Conservation (phyloP, 2,888 invertebrate genomes). For the Mongoloraphidia duomilia region DNA sequence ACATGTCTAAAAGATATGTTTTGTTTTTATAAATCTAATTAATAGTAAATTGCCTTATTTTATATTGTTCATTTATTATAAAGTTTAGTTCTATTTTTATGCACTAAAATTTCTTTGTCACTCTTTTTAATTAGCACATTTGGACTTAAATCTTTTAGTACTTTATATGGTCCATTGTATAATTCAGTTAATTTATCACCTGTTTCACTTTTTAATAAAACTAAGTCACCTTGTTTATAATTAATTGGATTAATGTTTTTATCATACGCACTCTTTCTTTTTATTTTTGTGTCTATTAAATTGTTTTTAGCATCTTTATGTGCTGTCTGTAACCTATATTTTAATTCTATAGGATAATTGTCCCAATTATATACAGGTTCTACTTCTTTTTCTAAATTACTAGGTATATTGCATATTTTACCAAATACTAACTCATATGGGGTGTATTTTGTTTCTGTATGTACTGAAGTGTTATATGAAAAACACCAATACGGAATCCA, state of each 20-base stretch:
- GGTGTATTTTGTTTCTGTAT: slow-evolving; percentile 14
- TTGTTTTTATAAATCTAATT: too few relatives aligned
- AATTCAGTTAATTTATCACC: too few relatives aligned
- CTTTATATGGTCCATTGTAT: too few relatives aligned
- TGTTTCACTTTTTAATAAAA: not conserved
- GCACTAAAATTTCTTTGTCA: too few relatives aligned
- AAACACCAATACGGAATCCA: slow-evolving; percentile 16
- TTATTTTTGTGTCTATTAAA: slow-evolving; percentile 7
- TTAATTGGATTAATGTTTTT: not conserved
- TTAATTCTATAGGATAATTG: slow-evolving; percentile 14
- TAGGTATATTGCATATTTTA: slow-evolving; percentile 9
- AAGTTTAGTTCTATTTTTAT: too few relatives aligned
- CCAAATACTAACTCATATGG: slow-evolving; percentile 14
- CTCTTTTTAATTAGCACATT: too few relatives aligned
- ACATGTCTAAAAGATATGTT: too few relatives aligned
- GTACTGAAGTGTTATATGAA: slow-evolving; percentile 14
- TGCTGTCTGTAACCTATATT: slow-evolving; percentile 14
- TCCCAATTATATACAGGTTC: slow-evolving; percentile 11
- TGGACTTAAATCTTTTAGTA: too few relatives aligned
- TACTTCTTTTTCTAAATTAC: slow-evolving; percentile 5
- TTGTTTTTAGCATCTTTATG: slow-evolving; percentile 8
- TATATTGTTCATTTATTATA: too few relatives aligned
- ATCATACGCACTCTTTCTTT: slow-evolving; percentile 4
- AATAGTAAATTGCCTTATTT: too few relatives aligned
- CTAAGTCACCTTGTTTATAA: not conserved